A percentile compares a stretch with the other conserved stretches of the same genome.
Evolutionary conservation across 1,140 invertebrate genomes (phyloP).

Genomic region (Nephila pilipes): DNA sequence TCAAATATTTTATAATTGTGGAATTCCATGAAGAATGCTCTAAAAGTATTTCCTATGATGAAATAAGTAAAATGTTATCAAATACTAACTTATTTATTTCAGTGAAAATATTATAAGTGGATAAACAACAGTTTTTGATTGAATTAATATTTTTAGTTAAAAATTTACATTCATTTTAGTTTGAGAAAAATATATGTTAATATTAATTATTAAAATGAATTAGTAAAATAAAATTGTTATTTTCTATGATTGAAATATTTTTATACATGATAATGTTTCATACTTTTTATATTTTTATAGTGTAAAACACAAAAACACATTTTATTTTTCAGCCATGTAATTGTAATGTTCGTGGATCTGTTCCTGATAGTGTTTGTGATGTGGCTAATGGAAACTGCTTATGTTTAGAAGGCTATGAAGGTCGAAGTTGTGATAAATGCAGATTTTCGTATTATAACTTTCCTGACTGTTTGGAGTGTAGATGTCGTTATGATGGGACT

Average conservation of each 20-base stretch:
- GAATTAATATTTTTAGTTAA: too few species aligned
- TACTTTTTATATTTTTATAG: neutral
- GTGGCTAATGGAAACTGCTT: slow-evolving; percentile 88
- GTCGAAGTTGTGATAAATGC: slow-evolving; percentile 90
- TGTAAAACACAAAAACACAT: neutral
- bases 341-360: slow-evolving; percentile 88
- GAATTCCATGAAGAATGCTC: too few species aligned
- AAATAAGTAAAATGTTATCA: too few species aligned
- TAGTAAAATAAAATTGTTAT: neutral
- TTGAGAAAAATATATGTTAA: too few species aligned
- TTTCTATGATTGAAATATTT: neutral
- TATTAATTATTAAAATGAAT: too few species aligned
- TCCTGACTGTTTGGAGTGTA: slow-evolving; percentile 91
- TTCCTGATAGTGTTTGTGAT: slow-evolving; percentile 87
- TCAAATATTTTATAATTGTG: too few species aligned
- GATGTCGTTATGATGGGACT: slow-evolving; percentile 88
- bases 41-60: too few species aligned
- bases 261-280: neutral
- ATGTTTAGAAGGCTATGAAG: slow-evolving; percentile 91
- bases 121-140: too few species aligned
- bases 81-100: too few species aligned
- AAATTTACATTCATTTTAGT: too few species aligned
- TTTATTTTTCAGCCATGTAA: slow-evolving; percentile 85
- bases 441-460: slow-evolving; percentile 92
- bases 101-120: too few species aligned